Base-by-base conservation (phyloP, 2,888 invertebrate genomes). In the Macroteleia sp. region DNA sequence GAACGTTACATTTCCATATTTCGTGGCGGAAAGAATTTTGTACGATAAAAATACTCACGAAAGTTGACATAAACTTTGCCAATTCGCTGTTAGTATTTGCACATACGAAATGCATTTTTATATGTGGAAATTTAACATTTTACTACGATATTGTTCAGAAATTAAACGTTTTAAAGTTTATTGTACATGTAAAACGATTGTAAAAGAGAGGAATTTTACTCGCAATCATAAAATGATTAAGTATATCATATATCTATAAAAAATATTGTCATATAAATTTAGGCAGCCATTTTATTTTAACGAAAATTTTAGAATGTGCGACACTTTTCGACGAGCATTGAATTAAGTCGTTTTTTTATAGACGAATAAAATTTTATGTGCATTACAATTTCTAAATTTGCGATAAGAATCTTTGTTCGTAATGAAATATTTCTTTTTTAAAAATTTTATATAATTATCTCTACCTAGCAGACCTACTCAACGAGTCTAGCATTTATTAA, bases 1-100 rank as follows among this genome's bases (percentile, higher is more conserved):
- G 28, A 61, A 32, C 20, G n/a, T 44, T 5, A 22, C 28, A 62
- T 71, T 71, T 61, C 57, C 69, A 69, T 69, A 69, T 25, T 50
- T 59, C 42, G 12, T 50, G 20, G 50, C 42, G 32, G 59, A 69
- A 48, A 30, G 25, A 69, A 57, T 57, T 69, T 50, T 12, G 41
- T 17, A 17, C 25, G 48, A 57, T 56, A 44, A 48, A 54, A 46
- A 42, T 41, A 66, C 39, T 28, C 14, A 36, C 50, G n/a, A 12
- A 50, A 39, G 34, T 50, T 30, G 10, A 30, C 50, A 28, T 42
- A 12, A 57, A 56, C 39, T 41, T 17, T 30, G 17, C 5, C 34
- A 20, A 61, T 61, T 61, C 25, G 36, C 25, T 25, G 10, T 36
- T 48, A 61, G 19, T 39, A 16, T 48, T 61, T 48, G 61, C 39